Evolutionary conservation across 1,140 invertebrate genomes (phyloP).

Genomic region (Drosophila seguyi): DNA sequence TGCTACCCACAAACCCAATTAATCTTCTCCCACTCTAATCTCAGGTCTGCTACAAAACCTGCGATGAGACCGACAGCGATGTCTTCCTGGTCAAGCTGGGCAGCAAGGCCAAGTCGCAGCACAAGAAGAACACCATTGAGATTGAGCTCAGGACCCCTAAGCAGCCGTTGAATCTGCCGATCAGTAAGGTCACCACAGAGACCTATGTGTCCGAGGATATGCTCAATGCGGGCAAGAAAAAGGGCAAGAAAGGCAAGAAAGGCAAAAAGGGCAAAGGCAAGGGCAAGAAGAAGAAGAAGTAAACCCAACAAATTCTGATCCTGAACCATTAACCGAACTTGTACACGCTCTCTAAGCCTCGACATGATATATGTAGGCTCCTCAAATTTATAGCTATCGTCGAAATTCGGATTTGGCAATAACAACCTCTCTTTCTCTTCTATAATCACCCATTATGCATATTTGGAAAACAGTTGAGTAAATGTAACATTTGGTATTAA

Average conservation of each 20-base stretch:
- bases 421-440: neutral
- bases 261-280: constrained; percentile 62
- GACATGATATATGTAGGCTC: neutral
- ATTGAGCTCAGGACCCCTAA: constrained; percentile 83
- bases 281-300: constrained; percentile 58
- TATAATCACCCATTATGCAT: constrained; percentile 4
- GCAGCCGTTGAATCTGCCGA: constrained; percentile 59
- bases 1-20: neutral
- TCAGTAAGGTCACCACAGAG: constrained; percentile 74
- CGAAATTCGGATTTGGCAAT: constrained; percentile 16
- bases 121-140: constrained; percentile 80
- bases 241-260: constrained; percentile 58
- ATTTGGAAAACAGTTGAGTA: constrained; percentile 32
- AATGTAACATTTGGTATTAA: constrained; percentile 37
- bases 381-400: constrained; percentile 4
- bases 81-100: constrained; percentile 83
- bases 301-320: neutral
- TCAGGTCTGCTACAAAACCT: constrained; percentile 83
- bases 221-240: constrained; percentile 42
- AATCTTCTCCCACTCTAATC: neutral
- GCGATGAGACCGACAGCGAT: constrained; percentile 83
- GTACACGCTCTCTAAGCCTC: neutral
- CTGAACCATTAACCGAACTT: constrained; percentile 19
- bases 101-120: constrained; percentile 69
- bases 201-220: constrained; percentile 78